Percentiles rank a stretch among this genome's conserved stretches.
Conservation (phyloP, 2,113 vertebrate genomes). For the Rhabdomys dilectus region DNA sequence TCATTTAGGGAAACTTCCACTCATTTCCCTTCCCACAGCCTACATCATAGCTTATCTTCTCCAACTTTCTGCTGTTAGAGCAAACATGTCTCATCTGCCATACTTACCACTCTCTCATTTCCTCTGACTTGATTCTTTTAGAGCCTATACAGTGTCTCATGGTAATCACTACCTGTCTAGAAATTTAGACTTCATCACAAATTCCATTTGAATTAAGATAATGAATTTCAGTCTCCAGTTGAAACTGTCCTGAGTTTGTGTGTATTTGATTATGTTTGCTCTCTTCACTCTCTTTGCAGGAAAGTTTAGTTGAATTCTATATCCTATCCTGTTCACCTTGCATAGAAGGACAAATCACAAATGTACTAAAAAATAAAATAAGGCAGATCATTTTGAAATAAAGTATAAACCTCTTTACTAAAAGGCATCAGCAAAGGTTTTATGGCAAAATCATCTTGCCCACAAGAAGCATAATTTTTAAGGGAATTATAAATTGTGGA, state of each 20-base stretch:
- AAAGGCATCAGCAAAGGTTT: neutral
- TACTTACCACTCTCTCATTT: neutral
- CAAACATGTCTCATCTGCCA: neutral
- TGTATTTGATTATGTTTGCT: neutral
- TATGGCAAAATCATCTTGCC: neutral
- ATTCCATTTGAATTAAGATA: neutral
- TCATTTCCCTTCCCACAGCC: neutral
- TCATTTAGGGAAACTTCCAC: neutral
- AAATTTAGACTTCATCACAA: neutral
- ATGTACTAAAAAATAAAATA: neutral
- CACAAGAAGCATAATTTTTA: neutral
- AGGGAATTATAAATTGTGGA: neutral
- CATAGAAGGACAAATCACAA: neutral
- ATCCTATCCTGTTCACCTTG: neutral
- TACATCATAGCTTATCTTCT: neutral
- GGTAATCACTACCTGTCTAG: neutral
- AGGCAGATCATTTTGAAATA: neutral
- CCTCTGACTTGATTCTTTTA: neutral
- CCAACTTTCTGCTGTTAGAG: neutral
- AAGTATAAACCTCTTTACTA: neutral
- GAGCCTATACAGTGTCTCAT: neutral
- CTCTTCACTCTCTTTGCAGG: neutral
- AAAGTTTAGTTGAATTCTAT: conserved; percentile 16
- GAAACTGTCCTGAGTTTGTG: neutral
- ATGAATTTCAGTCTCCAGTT: neutral